A percentile compares a stretch with the other conserved stretches of the same genome.
Conservation (phyloP, 2,113 vertebrate genomes). For the Anolis sagrei region DNA sequence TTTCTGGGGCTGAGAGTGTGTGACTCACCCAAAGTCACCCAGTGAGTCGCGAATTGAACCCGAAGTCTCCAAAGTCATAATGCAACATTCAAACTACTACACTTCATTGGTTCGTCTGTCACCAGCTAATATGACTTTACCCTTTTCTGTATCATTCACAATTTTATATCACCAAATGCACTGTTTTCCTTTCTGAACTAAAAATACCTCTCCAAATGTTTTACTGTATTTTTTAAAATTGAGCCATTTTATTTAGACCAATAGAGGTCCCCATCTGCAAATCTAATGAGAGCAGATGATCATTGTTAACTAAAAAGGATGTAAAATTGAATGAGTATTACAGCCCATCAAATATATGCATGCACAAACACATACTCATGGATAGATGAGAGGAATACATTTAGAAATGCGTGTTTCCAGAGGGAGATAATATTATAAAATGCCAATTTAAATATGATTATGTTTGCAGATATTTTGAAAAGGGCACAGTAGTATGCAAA, state of each 20-base stretch:
- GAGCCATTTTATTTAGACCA: slow-evolving; percentile 73
- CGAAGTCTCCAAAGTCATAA: too few relatives aligned
- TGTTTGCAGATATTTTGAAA: neutral
- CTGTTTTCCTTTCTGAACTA: fast-evolving
- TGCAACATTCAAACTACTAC: too few relatives aligned
- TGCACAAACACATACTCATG: neutral
- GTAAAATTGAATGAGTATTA: slow-evolving; percentile 24
- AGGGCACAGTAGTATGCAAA: neutral
- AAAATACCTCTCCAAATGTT: neutral
- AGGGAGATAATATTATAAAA: neutral
- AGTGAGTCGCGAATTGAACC: too few relatives aligned
- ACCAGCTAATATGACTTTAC: too few relatives aligned
- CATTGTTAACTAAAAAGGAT: slow-evolving; percentile 45
- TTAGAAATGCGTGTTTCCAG: neutral
- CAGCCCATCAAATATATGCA: slow-evolving; percentile 13
- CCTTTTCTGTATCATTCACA: too few relatives aligned
- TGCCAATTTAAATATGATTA: neutral
- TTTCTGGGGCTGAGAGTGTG: too few relatives aligned
- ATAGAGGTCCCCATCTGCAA: slow-evolving; percentile 84
- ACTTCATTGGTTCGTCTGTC: too few relatives aligned
- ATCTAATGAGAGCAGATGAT: slow-evolving; percentile 69
- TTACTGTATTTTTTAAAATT: neutral
- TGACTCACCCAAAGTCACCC: too few relatives aligned
- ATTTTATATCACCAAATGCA: neutral
- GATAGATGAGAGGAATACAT: neutral